Conservation (phyloP, 37 sponge, comb jelly and placozoan genomes). For the Hormiphora californensis region DNA sequence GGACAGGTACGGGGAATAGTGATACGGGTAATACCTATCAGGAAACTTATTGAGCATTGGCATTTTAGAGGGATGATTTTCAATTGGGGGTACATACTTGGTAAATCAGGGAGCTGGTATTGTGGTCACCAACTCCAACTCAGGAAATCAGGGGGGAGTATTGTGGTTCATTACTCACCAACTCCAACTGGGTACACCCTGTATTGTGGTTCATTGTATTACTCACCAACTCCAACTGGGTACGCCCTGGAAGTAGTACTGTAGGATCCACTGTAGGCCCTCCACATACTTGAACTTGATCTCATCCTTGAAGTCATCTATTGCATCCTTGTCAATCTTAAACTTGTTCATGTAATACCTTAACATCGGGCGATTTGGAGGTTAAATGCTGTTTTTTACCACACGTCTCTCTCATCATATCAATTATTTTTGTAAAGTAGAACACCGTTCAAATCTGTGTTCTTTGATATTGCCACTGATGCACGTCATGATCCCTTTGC, state of each 20-base stretch:
- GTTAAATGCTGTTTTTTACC: background rate
- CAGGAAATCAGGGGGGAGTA: no score
- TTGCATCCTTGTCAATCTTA: slow-evolving; percentile 54
- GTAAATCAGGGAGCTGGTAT: no score
- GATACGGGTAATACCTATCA: slow-evolving; percentile 82
- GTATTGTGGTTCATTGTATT: no score
- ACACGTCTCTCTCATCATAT: no score
- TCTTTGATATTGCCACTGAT: no score
- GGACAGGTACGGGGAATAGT: slow-evolving; percentile 94
- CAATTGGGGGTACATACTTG: no score
- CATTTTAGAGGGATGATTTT: no score
- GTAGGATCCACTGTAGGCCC: slow-evolving; percentile 86
- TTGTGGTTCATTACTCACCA: slow-evolving; percentile 75
- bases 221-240: slow-evolving; percentile 93
- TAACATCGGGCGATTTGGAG: background rate
- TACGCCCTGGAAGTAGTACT: slow-evolving; percentile 91
- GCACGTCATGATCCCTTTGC: no score
- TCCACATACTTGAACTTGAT: slow-evolving; percentile 62
- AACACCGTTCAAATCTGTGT: no score
- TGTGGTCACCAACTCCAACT: no score
- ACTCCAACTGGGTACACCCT: slow-evolving; percentile 94
- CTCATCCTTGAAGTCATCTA: slow-evolving; percentile 68
- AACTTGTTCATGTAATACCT: slow-evolving; percentile 55
- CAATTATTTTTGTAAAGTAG: no score
- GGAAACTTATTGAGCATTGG: no score